Evolutionary conservation across 2,888 invertebrate genomes (phyloP), one percentile per base, ranked within the genome.

Genomic region (Ectemnius lituratus): DNA sequence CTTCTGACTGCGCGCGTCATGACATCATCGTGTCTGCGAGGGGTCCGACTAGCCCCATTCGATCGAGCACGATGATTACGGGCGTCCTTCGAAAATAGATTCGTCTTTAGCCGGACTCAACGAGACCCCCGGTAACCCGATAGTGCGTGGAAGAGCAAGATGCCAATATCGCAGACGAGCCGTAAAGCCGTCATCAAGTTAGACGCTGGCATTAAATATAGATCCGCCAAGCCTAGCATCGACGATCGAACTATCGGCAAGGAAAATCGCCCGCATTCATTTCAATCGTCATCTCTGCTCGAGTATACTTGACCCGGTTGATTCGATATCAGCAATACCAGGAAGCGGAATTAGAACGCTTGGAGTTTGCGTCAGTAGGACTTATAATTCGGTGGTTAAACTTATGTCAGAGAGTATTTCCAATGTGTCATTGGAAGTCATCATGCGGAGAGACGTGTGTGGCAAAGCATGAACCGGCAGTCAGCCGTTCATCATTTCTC

Each of bases 41-140:
- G 73, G 73, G 59, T 68, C 66, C 64, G 56, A 64, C 67, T 47
- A 64, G 23, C 63, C 60, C 62, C 58, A 45, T 78, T 79, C 62
- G 76, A 84, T 76, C 76, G 57, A 2, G 46, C 18, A 69, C 37
- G 37, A 72, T 46, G 75, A 69, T 73, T 57, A 49, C 64, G 18
- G 8, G 6, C 62, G 64, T 67, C 72, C 70, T 73, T 81, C 82
- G 77, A 74, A 81, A 82, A 84, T 82, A 82, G 84, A 84, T 82
- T 82, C 56, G 70, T 74, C 82, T 79, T 76, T 37, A 66, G 47
- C 69, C 61, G 23, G 56, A 18, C 63, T 59, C 45, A 68, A 60
- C 52, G 49, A 46, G 62, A 68, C 8, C 16, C 16, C 37, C 20
- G 37, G 68, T 61, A 62, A 75, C 67, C 18, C 70, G 69, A 81